phyloP scores from a whole-genome alignment of 1,140 invertebrate species.

The Vanessa tameamea region DNA sequence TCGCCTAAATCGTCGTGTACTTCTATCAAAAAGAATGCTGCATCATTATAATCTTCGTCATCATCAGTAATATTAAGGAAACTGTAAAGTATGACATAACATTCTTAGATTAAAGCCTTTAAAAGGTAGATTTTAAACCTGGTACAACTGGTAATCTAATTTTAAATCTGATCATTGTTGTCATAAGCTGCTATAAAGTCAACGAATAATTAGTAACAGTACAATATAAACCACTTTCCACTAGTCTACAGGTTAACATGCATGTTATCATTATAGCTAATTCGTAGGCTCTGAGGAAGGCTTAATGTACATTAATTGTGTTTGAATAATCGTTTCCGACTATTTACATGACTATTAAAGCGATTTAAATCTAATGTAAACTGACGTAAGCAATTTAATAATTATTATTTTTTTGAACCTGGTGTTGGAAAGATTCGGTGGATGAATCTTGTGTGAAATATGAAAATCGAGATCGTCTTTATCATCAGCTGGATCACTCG shows the following conservation, averaged over 20 bases:
- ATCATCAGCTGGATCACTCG: constrained; percentile 68
- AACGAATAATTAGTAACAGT: too few species aligned
- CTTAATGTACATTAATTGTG: constrained; percentile 42
- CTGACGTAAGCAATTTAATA: constrained; percentile 18
- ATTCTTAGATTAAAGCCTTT: too few species aligned
- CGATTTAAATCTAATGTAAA: constrained; percentile 20
- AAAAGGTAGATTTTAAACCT: too few species aligned
- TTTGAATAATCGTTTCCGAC: constrained; percentile 37
- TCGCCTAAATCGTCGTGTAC: constrained; percentile 87
- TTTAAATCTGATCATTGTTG: too few species aligned
- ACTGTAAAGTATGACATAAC: constrained; percentile 33
- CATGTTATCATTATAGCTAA: constrained; percentile 35
- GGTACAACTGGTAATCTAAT: too few species aligned
- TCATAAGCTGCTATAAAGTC: too few species aligned
- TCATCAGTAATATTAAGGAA: constrained; percentile 64
- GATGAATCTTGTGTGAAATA: constrained; percentile 77
- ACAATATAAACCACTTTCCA: background rate
- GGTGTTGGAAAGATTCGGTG: constrained; percentile 60
- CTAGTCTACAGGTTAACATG: background rate
- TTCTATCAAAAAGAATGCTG: constrained; percentile 83
- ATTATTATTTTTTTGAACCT: constrained; percentile 45
- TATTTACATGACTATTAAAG: constrained; percentile 43
- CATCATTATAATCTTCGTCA: constrained; percentile 79
- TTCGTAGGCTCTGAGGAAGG: constrained; percentile 44
- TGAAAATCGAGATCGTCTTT: constrained; percentile 80